Percentiles rank a stretch among this genome's conserved stretches.
Evolutionary conservation across 2,113 vertebrate genomes (phyloP).

Genomic region (Nematolebias whitei): DNA sequence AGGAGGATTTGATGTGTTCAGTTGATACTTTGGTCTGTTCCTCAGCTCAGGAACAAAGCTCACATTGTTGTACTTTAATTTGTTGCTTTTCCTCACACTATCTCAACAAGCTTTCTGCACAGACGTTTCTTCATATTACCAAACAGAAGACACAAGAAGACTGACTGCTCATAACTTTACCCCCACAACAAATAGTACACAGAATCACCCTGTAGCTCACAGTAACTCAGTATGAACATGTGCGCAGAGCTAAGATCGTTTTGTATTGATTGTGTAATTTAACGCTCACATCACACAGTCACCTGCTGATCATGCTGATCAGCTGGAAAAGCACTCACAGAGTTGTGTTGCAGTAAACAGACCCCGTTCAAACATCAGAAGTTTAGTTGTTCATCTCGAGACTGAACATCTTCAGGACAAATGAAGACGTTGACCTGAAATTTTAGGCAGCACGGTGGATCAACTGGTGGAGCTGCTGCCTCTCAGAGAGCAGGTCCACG

Average conservation of each 20-base stretch:
- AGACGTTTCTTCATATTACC: neutral
- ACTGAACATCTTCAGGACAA: too few relatives aligned
- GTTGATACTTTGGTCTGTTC: conserved; percentile 34
- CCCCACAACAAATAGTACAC: neutral
- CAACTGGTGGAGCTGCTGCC: too few relatives aligned
- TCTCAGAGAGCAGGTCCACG: too few relatives aligned
- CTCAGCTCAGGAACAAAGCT: conserved; percentile 50
- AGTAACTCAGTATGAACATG: neutral
- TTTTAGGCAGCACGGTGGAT: too few relatives aligned
- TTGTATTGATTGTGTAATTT: too few relatives aligned
- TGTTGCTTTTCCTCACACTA: conserved; percentile 21
- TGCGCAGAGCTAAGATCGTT: too few relatives aligned
- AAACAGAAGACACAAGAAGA: neutral
- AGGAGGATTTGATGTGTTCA: neutral
- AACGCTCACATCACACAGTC: too few relatives aligned
- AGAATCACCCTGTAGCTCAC: neutral
- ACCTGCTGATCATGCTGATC: neutral
- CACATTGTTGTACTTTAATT: conserved; percentile 39
- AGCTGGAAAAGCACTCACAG: too few relatives aligned
- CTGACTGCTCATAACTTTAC: neutral
- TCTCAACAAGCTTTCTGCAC: conserved; percentile 25
- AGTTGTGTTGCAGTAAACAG: too few relatives aligned
- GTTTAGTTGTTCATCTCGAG: too few relatives aligned
- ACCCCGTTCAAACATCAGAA: too few relatives aligned
- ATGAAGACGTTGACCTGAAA: too few relatives aligned